These are phyloP conservation scores for Gallinago solitaria DNA, from an alignment of 2,797 vertebrate species.

Conservation along the genomic window DNA sequence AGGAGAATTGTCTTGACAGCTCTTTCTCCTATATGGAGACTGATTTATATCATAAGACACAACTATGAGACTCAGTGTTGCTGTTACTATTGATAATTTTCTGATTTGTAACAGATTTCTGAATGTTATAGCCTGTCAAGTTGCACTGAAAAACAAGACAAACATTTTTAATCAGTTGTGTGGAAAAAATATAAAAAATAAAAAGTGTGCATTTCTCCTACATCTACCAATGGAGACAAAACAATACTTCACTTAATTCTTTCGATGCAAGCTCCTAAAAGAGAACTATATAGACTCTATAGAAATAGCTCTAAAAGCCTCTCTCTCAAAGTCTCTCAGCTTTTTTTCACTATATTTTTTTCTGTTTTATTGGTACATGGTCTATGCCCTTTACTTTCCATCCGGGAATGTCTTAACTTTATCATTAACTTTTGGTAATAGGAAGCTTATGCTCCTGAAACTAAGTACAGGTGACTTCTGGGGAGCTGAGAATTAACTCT, in stretches of 20 bases:
- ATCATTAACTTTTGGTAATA: background rate
- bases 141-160: background rate
- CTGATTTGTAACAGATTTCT: background rate
- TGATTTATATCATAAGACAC: background rate
- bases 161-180: background rate
- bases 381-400: background rate
- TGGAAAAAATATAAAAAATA: background rate
- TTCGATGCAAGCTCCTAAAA: background rate
- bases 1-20: background rate
- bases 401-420: background rate
- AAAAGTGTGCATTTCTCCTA: background rate
- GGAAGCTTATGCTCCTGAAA: background rate
- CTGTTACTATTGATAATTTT: background rate
- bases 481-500: conserved; percentile 1
- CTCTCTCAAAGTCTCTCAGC: background rate
- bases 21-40: background rate
- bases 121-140: background rate
- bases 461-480: background rate
- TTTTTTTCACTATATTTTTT: background rate
- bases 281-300: background rate
- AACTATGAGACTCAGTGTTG: background rate
- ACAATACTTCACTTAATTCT: background rate
- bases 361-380: background rate
- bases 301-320: background rate
- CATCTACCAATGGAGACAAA: background rate